Evolutionary conservation across 2,113 vertebrate genomes (phyloP).

Genomic region (Amphiprion ocellaris): DNA sequence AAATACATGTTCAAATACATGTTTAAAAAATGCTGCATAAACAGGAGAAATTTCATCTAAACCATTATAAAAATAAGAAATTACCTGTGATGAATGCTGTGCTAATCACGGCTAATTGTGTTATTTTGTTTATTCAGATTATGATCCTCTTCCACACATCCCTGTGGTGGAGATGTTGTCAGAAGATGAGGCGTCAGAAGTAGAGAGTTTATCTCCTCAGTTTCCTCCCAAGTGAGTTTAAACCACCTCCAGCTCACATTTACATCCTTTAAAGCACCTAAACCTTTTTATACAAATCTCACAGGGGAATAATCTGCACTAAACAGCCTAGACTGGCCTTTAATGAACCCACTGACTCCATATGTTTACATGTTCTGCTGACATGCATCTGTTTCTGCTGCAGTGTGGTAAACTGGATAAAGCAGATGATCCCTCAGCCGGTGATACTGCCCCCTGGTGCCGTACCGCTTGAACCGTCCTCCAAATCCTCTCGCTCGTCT

Average conservation of each 20-base stretch:
- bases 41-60: too few relatives aligned
- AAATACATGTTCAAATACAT: not conserved
- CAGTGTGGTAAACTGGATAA: slow-evolving; percentile 84
- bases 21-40: too few relatives aligned
- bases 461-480: slow-evolving; percentile 33
- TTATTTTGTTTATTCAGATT: slow-evolving; percentile 59
- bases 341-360: not conserved
- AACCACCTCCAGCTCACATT: not conserved
- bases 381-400: not conserved
- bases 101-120: too few relatives aligned
- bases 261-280: not conserved
- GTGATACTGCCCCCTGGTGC: slow-evolving; percentile 66
- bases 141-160: slow-evolving; percentile 82
- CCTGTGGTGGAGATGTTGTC: slow-evolving; percentile 84
- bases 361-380: not conserved
- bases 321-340: not conserved
- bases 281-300: not conserved
- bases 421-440: slow-evolving; percentile 82
- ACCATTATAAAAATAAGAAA: too few relatives aligned
- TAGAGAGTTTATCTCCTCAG: not conserved
- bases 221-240: slow-evolving; percentile 76
- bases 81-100: too few relatives aligned
- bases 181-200: slow-evolving; percentile 70
- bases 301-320: too few relatives aligned
- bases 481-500: slow-evolving; percentile 60